A percentile compares a stretch with the other conserved stretches of the same genome.
These are phyloP conservation scores for Propsilocerus akamusi DNA, from an alignment of 1,140 invertebrate genomes.

Conservation along the genomic window DNA sequence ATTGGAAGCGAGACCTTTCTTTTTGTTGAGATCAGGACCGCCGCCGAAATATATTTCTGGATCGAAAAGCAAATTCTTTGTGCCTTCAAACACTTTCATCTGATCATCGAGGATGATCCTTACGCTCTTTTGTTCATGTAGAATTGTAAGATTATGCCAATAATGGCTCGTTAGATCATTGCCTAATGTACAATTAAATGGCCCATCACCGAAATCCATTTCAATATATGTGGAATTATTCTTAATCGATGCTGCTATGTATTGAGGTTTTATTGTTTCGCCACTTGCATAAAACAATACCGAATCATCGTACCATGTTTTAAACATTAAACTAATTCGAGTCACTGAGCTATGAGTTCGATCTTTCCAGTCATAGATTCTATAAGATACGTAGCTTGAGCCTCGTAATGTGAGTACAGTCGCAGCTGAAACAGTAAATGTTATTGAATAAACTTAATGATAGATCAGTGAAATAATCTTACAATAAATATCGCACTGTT, in stretches of 20 bases:
- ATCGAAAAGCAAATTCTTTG: constrained; percentile 71
- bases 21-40: constrained; percentile 47
- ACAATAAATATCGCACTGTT: constrained; percentile 79
- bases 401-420: constrained; percentile 72
- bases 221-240: constrained; percentile 60
- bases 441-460: constrained; percentile 5
- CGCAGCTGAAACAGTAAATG: constrained; percentile 41
- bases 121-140: constrained; percentile 52
- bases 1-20: constrained; percentile 46
- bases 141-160: constrained; percentile 82
- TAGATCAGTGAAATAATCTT: constrained; percentile 26
- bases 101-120: constrained; percentile 55
- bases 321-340: constrained; percentile 73
- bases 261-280: constrained; percentile 60
- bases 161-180: constrained; percentile 47
- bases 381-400: constrained; percentile 80
- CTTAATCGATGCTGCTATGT: constrained; percentile 61
- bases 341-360: constrained; percentile 71
- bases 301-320: constrained; percentile 72
- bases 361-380: constrained; percentile 85
- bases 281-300: constrained; percentile 74
- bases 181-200: constrained; percentile 45
- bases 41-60: constrained; percentile 83
- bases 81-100: constrained; percentile 39
- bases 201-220: constrained; percentile 65